These are phyloP conservation scores for Exocentrus adspersus DNA, from an alignment of 2,888 invertebrate species.

Conservation along the genomic window DNA sequence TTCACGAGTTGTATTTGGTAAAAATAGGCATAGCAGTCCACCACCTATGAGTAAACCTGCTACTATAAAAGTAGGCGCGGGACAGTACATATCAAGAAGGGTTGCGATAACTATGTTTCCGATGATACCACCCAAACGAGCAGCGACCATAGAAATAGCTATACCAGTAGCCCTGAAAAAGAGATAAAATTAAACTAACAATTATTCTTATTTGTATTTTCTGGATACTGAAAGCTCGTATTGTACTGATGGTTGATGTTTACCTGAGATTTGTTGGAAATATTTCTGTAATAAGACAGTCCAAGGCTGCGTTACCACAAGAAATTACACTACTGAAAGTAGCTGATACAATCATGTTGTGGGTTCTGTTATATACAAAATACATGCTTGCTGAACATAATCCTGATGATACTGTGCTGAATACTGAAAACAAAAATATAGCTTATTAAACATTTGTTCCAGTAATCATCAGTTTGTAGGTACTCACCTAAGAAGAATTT, in stretches of 20 bases:
- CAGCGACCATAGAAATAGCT: conserved; percentile 90
- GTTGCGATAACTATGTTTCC: conserved; percentile 91
- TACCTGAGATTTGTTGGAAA: conserved; percentile 91
- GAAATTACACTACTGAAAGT: conserved; percentile 89
- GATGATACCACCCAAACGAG: conserved; percentile 88
- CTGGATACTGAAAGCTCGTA: no score
- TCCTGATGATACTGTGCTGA: conserved; percentile 87
- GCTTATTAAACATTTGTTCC: conserved; percentile 10
- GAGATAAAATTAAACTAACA: no score
- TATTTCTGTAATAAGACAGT: conserved; percentile 92
- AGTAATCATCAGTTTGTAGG: no score
- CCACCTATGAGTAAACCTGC: conserved; percentile 86
- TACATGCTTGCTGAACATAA: conserved; percentile 85
- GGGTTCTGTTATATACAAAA: conserved; percentile 84
- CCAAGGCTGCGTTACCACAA: conserved; percentile 89
- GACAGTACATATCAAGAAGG: conserved; percentile 87
- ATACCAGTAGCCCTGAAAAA: conserved; percentile 84
- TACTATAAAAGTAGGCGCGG: conserved; percentile 91
- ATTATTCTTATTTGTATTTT: no score
- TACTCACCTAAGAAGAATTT: conserved; percentile 81
- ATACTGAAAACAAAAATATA: conserved; percentile 67
- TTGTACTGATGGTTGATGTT: conserved; percentile 18
- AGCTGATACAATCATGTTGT: conserved; percentile 85
- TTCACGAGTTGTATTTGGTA: conserved; percentile 90
- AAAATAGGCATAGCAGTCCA: conserved; percentile 85